Base-by-base conservation (phyloP, 2,888 invertebrate genomes). In the Epirrhoe tristata region DNA sequence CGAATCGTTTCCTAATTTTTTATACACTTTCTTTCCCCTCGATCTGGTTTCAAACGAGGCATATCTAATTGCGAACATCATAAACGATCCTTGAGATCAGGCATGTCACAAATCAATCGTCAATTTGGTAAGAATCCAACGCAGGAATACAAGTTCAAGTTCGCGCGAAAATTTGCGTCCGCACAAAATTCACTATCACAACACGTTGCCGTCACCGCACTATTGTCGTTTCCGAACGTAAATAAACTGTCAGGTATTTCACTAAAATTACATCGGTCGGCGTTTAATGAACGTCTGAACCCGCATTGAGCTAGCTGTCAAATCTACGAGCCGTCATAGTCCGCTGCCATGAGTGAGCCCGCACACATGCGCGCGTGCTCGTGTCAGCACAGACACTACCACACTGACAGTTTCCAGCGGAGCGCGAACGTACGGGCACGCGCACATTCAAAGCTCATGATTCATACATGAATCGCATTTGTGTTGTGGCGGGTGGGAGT, bases 301-400 rank as follows among this genome's bases (percentile, higher is more conserved):
- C 91, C 91, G 93, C 93, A 93, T 93, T 94, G 93, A 93, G 93
- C 93, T 93, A 93, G 93, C 93, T 94, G 94, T 94, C 94, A 94
- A 93, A 93, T 93, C 93, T 93, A 94, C 93, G 93, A 89, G 88
- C 93, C 93, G 93, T 94, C 93, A 94, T 93, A 93, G 93, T 91
- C 91, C 85, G 93, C 89, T 92, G 93, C 91, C 91, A 93, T 93
- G 93, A 93, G 91, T 90, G 89, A 72, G 87, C 85, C 82, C 91
- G 85, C 93, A 89, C 93, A 91, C 93, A 91, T 77, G 61, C 76
- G 75, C 82, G 73, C 90, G 88, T 82, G 84, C 87, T 81, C 85
- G 83, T 88, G 86, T 87, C 84, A 70, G 85, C 82, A 89, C 83
- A 83, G 85, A 70, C 90, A 93, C 93, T 66, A 91, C 88, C 88